Evolutionary conservation across 2,113 vertebrate genomes (phyloP), one percentile per base, ranked within the genome.

Genomic region (Eolophus roseicapilla): DNA sequence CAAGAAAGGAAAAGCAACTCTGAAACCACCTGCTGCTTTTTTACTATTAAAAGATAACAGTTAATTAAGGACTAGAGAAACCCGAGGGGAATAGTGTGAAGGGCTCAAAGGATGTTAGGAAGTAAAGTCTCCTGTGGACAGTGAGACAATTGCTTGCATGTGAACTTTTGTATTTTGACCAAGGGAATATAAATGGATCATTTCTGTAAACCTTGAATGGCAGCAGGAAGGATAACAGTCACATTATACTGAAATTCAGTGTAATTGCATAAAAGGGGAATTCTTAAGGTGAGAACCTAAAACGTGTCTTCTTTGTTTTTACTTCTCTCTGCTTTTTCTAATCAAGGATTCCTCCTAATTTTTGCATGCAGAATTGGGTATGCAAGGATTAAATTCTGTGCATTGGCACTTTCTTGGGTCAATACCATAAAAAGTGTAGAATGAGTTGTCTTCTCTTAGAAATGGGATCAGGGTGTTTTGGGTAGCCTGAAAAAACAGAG

Each of bases 41-140:
- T 86, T 49, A 35, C 57, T 74, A 59, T 63, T 90, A 37, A 77
- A 78, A 57, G 47, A 29, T 33, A 92, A 33, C 71, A 68, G 70
- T 91, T 96, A 93, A 93, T 88, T 96, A 94, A 94, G 47, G 46
- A 60, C 21, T 50, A 16, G 60, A 33, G 77, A 53, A 80, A 55
- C 50, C 41, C 0, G 0, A 62, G 55, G 50, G 84, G 49, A 76
- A 11, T 41, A n/a, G 17, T 3, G 25, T 31, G 84, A 52, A 82
- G 67, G 74, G 62, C 88, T 96, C 20, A 28, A 6, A 92, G 47
- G 39, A 59, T 44, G 13, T 53, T 70, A 28, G 71, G 71, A 88
- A 78, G 39, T 15, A 13, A 59, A 73, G 55, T 47, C 55, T 88
- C 17, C 29, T 64, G 55, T 67, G 82, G 73, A 60, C 46, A 71